Evolutionary conservation across 2,113 vertebrate species (phyloP).

Genomic region (Reinhardtius hippoglossoides): DNA sequence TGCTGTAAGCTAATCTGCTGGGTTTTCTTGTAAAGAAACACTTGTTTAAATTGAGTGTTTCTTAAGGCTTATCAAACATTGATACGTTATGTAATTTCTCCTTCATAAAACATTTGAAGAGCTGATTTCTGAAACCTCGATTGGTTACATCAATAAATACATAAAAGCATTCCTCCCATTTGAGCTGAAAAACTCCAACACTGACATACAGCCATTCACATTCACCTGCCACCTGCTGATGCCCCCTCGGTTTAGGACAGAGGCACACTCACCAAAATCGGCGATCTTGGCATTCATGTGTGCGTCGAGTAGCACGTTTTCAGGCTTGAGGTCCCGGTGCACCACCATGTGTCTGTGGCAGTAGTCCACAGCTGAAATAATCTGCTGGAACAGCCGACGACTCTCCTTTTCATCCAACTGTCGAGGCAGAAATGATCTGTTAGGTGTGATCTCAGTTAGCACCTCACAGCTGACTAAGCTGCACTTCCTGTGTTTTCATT

Average conservation of each 20-base stretch:
- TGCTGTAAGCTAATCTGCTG: neutral
- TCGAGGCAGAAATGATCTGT: slow-evolving; percentile 49
- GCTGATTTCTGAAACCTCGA: neutral
- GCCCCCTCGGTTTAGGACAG: neutral
- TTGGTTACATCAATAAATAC: too few relatives aligned
- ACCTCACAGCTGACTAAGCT: slow-evolving; percentile 50
- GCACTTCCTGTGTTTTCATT: slow-evolving; percentile 20
- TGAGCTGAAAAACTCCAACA: too few relatives aligned
- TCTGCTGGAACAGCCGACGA: slow-evolving; percentile 96
- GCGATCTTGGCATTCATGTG: slow-evolving; percentile 99
- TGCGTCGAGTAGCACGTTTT: slow-evolving; percentile 98
- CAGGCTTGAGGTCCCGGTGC: slow-evolving; percentile 97
- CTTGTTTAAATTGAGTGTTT: neutral
- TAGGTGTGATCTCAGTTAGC: slow-evolving; percentile 54
- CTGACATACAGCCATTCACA: neutral
- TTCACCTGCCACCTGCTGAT: neutral
- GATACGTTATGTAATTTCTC: neutral
- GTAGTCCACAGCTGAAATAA: slow-evolving; percentile 98
- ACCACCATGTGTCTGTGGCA: slow-evolving; percentile 99
- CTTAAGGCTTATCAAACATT: neutral
- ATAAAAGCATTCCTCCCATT: too few relatives aligned
- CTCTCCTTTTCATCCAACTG: slow-evolving; percentile 98
- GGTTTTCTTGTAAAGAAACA: too few relatives aligned
- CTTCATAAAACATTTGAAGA: neutral
- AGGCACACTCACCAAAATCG: slow-evolving; percentile 90